A percentile compares a stretch with the other conserved stretches of the same genome.
Conservation (phyloP, 2,888 invertebrate genomes). For the Andrena fulva region DNA sequence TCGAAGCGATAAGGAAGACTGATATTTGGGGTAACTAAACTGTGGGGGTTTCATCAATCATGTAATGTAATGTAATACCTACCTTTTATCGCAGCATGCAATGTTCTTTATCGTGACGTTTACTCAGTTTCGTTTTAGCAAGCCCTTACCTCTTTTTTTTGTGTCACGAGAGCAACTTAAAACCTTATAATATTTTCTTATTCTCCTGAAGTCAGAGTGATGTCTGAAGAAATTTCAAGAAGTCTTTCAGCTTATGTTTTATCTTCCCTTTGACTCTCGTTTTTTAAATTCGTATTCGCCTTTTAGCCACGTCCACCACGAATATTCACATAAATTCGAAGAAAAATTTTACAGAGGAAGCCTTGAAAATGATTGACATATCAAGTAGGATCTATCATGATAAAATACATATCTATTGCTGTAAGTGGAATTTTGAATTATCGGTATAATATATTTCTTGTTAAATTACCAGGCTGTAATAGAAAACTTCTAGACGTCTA, state of each 20-base stretch:
- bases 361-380: background rate
- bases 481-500: no score
- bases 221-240: conserved; percentile 35
- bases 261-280: conserved; percentile 20
- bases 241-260: conserved; percentile 38
- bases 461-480: no score
- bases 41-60: conserved; percentile 43
- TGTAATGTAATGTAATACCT: conserved; percentile 26
- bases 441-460: no score
- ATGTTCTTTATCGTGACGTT: conserved; percentile 28
- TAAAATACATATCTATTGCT: background rate
- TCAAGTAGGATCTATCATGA: background rate
- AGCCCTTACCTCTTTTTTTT: conserved; percentile 33
- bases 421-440: no score
- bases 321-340: conserved; percentile 12
- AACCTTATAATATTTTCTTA: conserved; percentile 5
- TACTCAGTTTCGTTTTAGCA: conserved; percentile 35
- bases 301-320: background rate
- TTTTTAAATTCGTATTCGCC: conserved; percentile 2
- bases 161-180: conserved; percentile 1
- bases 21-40: background rate
- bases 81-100: conserved; percentile 27
- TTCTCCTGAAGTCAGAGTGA: background rate
- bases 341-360: background rate
- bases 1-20: conserved; percentile 4